phyloP scores from a whole-genome alignment of 2,113 vertebrate genomes.

The Zonotrichia leucophrys region DNA sequence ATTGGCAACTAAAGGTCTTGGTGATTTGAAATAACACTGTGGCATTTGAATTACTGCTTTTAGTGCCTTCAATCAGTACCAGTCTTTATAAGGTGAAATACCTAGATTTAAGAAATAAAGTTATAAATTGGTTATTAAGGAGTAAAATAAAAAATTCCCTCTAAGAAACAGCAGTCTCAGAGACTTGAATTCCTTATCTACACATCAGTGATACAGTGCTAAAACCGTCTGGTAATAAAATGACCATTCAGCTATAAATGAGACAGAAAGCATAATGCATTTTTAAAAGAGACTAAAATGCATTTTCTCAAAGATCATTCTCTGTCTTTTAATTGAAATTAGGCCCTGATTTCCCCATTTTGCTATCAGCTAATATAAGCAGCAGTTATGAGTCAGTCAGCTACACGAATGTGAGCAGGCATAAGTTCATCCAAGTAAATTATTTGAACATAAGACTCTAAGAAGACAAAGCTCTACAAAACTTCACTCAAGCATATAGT shows the following conservation, averaged over 20 bases:
- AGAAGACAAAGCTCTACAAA: not conserved
- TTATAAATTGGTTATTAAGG: not conserved
- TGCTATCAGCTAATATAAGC: not conserved
- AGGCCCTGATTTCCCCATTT: not conserved
- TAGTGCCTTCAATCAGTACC: not conserved
- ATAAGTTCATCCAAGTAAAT: not conserved
- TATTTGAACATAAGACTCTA: not conserved
- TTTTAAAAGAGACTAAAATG: not conserved
- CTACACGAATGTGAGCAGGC: not conserved
- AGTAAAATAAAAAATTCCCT: not conserved
- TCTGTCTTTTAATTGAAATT: conserved; percentile 8
- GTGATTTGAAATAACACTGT: not conserved
- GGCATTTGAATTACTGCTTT: not conserved
- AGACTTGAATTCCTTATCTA: not conserved
- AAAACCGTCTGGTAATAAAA: not conserved
- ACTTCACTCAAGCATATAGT: not conserved
- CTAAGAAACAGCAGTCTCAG: not conserved
- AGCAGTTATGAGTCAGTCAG: not conserved
- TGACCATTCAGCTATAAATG: not conserved
- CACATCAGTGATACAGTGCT: not conserved
- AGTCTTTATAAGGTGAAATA: not conserved
- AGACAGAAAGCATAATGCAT: not conserved
- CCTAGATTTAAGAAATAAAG: not conserved
- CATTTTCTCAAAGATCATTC: not conserved
- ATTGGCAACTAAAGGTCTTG: not conserved